Evolutionary conservation across 2,888 invertebrate species (phyloP).

Genomic region (Oscheius sp.): DNA sequence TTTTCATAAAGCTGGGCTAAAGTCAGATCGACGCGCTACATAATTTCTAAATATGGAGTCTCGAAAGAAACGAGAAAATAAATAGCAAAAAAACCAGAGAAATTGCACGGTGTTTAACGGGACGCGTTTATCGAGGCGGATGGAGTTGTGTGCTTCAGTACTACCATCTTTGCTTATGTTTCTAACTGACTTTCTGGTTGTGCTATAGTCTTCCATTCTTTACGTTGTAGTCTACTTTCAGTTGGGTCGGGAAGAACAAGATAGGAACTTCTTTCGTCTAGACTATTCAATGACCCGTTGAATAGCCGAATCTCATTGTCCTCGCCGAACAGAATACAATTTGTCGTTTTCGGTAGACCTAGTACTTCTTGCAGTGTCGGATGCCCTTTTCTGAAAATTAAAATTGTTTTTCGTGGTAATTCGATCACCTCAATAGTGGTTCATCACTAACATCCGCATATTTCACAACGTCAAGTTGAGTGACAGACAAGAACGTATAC

Average conservation of each 20-base stretch:
- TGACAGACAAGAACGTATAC: conserved; percentile 24
- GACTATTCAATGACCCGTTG: not conserved
- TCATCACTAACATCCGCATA: conserved; percentile 16
- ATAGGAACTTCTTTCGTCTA: not conserved
- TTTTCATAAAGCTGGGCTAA: too few relatives aligned
- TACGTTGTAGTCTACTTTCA: not conserved
- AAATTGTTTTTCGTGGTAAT: not conserved
- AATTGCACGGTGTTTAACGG: too few relatives aligned
- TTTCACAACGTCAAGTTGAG: conserved; percentile 24
- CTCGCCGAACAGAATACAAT: conserved; percentile 7
- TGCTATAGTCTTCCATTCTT: not conserved
- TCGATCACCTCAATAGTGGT: not conserved
- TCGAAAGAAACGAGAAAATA: too few relatives aligned
- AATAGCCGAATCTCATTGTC: not conserved
- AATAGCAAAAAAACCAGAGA: too few relatives aligned
- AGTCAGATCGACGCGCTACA: too few relatives aligned
- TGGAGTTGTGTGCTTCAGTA: too few relatives aligned
- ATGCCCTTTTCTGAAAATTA: not conserved
- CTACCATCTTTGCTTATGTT: too few relatives aligned
- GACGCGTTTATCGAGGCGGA: too few relatives aligned
- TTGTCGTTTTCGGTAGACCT: not conserved
- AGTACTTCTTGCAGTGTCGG: not conserved
- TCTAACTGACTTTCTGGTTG: conserved; percentile 3
- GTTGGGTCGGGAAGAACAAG: not conserved
- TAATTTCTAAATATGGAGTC: too few relatives aligned